Evolutionary conservation across 2,888 invertebrate genomes (phyloP).

Genomic region (Tubulanus polymorphus): DNA sequence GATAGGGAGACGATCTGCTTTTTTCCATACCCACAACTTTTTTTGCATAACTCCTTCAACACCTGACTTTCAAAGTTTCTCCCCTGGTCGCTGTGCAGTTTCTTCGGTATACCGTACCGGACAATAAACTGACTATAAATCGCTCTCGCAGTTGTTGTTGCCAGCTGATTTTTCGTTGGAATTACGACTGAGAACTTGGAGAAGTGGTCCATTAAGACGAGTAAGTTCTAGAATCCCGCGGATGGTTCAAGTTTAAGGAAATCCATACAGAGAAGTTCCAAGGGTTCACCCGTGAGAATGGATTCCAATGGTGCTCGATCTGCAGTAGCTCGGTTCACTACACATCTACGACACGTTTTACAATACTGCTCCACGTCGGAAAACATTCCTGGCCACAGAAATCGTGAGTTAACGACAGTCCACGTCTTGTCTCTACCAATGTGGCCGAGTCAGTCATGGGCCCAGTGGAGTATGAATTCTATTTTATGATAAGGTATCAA

Average conservation of each 20-base stretch:
- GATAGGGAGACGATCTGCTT: constrained; percentile 10
- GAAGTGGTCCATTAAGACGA: constrained; percentile 11
- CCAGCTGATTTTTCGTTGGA: constrained; percentile 10
- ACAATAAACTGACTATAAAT: constrained; percentile 7
- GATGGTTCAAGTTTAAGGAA: constrained; percentile 10
- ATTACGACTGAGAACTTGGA: constrained; percentile 6
- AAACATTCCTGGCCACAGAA: too few relatives aligned
- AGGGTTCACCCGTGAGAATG: constrained; percentile 1
- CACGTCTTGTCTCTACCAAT: too few relatives aligned
- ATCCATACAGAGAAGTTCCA: constrained; percentile 10
- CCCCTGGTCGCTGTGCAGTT: constrained; percentile 17
- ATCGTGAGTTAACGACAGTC: too few relatives aligned
- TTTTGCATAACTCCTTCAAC: constrained; percentile 8
- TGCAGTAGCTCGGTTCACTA: too few relatives aligned
- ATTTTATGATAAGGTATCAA: too few relatives aligned
- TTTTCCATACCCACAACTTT: constrained; percentile 12
- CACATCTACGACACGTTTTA: too few relatives aligned
- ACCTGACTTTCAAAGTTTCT: constrained; percentile 12
- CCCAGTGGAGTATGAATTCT: too few relatives aligned
- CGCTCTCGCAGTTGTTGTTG: constrained; percentile 10
- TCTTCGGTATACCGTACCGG: constrained; percentile 12
- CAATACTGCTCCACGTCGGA: too few relatives aligned
- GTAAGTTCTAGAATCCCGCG: constrained; percentile 1
- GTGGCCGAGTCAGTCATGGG: too few relatives aligned
- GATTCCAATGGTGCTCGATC: too few relatives aligned